These are phyloP conservation scores for Porites cylindrica DNA, from an alignment of 92 coral and sea anemone species.

Conservation along the genomic window DNA sequence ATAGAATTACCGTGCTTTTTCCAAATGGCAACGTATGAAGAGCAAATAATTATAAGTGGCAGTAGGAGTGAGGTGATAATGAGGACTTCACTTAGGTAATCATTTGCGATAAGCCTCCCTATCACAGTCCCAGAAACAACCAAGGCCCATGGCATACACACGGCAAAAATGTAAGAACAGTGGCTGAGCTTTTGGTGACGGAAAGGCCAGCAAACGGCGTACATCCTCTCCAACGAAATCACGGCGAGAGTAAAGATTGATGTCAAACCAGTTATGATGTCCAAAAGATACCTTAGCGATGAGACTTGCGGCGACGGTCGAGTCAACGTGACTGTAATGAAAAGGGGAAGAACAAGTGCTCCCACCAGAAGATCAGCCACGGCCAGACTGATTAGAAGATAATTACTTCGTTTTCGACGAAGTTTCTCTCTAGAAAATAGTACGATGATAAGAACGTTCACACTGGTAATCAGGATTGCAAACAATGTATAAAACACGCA, in stretches of 20 bases:
- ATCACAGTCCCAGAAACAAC: neutral
- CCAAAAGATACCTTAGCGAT: slow-evolving; percentile 1
- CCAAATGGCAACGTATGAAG: neutral
- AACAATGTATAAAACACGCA: neutral
- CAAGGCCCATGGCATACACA: neutral
- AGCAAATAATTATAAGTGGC: neutral
- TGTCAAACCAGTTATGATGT: neutral
- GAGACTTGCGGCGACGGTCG: neutral
- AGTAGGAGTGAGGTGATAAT: neutral
- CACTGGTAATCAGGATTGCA: neutral
- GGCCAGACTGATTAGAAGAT: neutral
- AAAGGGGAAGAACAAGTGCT: neutral
- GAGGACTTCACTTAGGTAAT: no score
- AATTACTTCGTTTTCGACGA: neutral
- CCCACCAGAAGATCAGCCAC: neutral
- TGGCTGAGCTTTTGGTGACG: neutral
- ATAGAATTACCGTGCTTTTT: neutral
- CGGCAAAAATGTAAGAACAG: neutral
- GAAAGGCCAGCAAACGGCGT: slow-evolving; percentile 6
- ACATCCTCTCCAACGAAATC: slow-evolving; percentile 10
- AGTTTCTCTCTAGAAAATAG: neutral
- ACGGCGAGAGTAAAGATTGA: neutral
- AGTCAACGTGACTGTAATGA: neutral
- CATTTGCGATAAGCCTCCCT: neutral
- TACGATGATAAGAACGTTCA: neutral